Evolutionary conservation across 2,888 invertebrate genomes (phyloP).

Genomic region (Xanthia togata): DNA sequence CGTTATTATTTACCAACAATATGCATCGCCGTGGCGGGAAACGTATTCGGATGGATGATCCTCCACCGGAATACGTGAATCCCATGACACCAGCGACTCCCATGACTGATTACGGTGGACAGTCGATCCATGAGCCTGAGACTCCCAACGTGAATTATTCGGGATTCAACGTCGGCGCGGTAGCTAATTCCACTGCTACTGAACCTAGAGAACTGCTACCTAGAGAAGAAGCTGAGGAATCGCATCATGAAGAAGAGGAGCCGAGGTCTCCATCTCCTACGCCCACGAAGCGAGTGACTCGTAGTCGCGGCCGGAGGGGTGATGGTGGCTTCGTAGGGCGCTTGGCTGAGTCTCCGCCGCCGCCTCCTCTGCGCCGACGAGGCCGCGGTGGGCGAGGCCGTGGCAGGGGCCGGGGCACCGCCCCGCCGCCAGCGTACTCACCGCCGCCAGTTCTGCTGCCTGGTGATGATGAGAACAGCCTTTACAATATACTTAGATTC

Average conservation of each 20-base stretch:
- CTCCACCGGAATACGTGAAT: constrained; percentile 96
- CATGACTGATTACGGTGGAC: constrained; percentile 90
- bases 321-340: constrained; percentile 86
- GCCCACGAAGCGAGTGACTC: constrained; percentile 91
- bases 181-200: constrained; percentile 79
- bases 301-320: constrained; percentile 91
- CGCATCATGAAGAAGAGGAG: constrained; percentile 81
- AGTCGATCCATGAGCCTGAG: constrained; percentile 88
- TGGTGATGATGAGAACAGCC: constrained; percentile 95
- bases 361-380: constrained; percentile 83
- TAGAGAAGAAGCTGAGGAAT: constrained; percentile 83
- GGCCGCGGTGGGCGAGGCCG: constrained; percentile 84
- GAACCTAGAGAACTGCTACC: constrained; percentile 68
- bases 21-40: constrained; percentile 97
- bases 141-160: constrained; percentile 87
- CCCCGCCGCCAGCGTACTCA: constrained; percentile 87
- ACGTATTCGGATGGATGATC: constrained; percentile 97
- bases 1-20: constrained; percentile 69
- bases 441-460: constrained; percentile 87
- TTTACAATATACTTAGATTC: constrained; percentile 95
- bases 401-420: constrained; percentile 85
- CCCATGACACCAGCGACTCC: constrained; percentile 90
- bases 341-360: constrained; percentile 88
- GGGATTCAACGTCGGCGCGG: constrained; percentile 80
- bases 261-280: constrained; percentile 90